Evolutionary conservation across 2,888 invertebrate genomes (phyloP).

Genomic region (Linnaemya tessellans): DNA sequence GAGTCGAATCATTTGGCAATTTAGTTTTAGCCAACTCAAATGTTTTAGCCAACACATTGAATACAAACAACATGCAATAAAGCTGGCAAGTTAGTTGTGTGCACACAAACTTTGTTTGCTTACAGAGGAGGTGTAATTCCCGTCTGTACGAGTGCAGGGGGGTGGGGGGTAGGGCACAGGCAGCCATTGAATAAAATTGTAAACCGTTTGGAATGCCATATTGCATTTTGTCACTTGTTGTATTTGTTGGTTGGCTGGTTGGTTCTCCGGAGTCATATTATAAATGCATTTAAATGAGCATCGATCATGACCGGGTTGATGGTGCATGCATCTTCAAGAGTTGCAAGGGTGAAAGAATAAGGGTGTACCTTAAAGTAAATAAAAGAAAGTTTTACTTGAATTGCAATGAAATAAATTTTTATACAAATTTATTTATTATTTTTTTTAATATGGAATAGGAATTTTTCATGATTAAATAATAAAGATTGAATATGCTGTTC

Average conservation of each 20-base stretch:
- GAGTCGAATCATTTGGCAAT: constrained; percentile 55
- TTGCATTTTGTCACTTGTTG: constrained; percentile 74
- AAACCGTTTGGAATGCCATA: constrained; percentile 53
- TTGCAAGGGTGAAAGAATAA: background rate
- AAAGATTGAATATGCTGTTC: no score
- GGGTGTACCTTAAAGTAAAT: background rate
- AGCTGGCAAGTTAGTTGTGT: background rate
- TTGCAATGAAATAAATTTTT: no score
- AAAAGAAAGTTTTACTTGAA: no score
- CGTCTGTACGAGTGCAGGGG: background rate
- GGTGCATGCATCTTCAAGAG: constrained; percentile 38
- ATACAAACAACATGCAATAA: background rate
- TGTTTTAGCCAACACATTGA: constrained; percentile 37
- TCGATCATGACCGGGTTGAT: constrained; percentile 72
- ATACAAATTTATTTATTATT: no score
- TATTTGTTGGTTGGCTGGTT: constrained; percentile 28
- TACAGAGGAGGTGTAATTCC: background rate
- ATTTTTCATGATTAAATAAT: no score
- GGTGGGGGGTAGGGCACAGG: background rate
- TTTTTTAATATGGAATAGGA: no score
- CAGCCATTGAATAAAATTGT: background rate
- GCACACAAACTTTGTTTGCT: background rate
- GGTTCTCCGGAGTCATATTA: constrained; percentile 74
- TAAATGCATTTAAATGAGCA: constrained; percentile 74
- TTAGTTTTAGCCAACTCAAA: constrained; percentile 45